Base-by-base conservation (phyloP, 1,140 invertebrate genomes). In the Nymphalis io region DNA sequence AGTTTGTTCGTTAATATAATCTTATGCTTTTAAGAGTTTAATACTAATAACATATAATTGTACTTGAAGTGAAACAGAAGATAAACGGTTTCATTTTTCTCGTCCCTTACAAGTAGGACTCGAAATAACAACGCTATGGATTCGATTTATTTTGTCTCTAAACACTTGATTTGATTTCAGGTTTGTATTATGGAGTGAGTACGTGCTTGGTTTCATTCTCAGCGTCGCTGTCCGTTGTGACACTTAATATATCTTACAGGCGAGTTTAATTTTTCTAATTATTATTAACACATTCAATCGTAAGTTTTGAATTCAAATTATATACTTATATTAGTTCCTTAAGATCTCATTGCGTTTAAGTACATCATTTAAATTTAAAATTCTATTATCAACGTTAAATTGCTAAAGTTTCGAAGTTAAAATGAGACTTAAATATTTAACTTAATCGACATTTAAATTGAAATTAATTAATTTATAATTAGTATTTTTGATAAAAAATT, bases 151-250 rank as follows among this genome's bases (percentile, higher is more conserved):
- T 63, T 63, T 8, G 48, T 48, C 51, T 64, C 6, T 63, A 64
- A 20, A 40, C n/a, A 64, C 18, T 16, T 64, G 13, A 23, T 60
- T 68, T 67, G 13, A 33, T 65, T 66, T 27, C 92, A 97, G 97
- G 96, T 91, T 91, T 98, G 67, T 98, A 98, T 86, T 98, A 98
- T 80, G 97, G 97, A 20, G 96, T 97, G 0, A 97, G 97, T 78
- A 98, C 98, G 74, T 97, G 96, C 79, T 93, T 98, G 65, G 97
- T 98, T 13, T 96, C 96, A 0, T 96, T 98, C 78, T 97, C 97
- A 6, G 97, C 97, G 0, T 97, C 95, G 1, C 93, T 98, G 75
- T 97, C 96, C 1, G 96, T 97, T 27, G 94, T 96, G 11, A 97
- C 95, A 6, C 90, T 98, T 23, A 98, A 98, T 89, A 94, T 98